These are phyloP conservation scores for Rissa tridactyla DNA, from an alignment of 2,113 vertebrate genomes.

Conservation along the genomic window DNA sequence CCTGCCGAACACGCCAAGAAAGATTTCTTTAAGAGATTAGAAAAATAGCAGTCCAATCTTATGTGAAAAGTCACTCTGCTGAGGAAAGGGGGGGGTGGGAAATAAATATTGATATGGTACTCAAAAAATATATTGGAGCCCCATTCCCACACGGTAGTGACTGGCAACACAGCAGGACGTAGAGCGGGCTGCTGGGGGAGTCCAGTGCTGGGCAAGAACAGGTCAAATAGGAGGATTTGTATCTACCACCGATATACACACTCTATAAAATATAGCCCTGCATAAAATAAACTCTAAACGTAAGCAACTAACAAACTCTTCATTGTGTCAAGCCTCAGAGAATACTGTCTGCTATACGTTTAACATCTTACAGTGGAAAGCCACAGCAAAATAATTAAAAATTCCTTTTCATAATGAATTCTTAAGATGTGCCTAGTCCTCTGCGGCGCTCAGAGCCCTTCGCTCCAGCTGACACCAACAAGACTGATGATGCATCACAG, in stretches of 20 bases:
- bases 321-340: not conserved
- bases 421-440: not conserved
- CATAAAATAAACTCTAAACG: not conserved
- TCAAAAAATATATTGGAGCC: not conserved
- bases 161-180: not conserved
- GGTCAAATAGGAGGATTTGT: accelerated
- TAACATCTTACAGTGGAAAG: not conserved
- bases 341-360: not conserved
- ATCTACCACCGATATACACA: not conserved
- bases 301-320: not conserved
- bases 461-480: not conserved
- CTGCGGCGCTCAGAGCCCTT: not conserved
- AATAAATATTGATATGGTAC: not conserved
- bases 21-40: not conserved
- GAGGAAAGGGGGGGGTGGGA: not conserved
- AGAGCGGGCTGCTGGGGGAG: not conserved
- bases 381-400: not conserved
- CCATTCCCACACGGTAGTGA: not conserved
- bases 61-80: not conserved
- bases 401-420: not conserved
- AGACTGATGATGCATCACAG: not conserved
- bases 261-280: not conserved
- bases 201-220: not conserved
- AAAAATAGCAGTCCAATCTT: not conserved
- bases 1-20: not conserved